Base-by-base conservation (phyloP, 64 coral and sea anemone species). In the Montipora sp. region DNA sequence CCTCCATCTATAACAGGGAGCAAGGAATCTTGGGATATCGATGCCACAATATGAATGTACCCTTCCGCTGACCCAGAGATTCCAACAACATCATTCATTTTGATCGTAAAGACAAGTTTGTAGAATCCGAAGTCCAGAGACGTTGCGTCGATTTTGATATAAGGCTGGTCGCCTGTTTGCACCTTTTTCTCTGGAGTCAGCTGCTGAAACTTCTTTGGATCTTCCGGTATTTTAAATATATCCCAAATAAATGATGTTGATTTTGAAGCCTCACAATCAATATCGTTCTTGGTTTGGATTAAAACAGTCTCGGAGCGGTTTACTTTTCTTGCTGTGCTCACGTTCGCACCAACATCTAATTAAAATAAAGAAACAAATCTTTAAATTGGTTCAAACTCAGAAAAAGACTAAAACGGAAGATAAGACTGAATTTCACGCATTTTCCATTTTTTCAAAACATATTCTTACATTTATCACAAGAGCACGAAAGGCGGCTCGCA, bases 231-330 rank as follows among this genome's bases (percentile, higher is more conserved):
- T 5, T 75, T 51, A 47, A 76, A 75, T 15, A 88, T 36, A 89
- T 91, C 59, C 94, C 94, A 95, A 7, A 7, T 18, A 51, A 95
- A 91, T 19, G 53, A 20, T 5, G 94, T 95, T 36, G 74, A 4
- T 7, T 88, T 49, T 15, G 94, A 91, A 12, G 77, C 90, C 24
- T 92, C 77, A n/a, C 94, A 95, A 27, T 95, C 47, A 8, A 95
- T 27, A 47, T 65, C 75, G 51, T 81, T 60, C 51, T 95, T 20
- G 55, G 90, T 76, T 16, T 20, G 50, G n/a, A 95, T 75, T 12
- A 48, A 51, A 16, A 92, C 77, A 45, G 53, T 3, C 43, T 88
- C 53, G 5, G 94, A 95, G 10, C 90, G 90, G 5, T 15, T 80
- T 13, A 77, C 80, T 77, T 95, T 10, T 65, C 3, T 91, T 27